Base-by-base conservation (phyloP, 92 coral and sea anemone genomes). In the Ricordea florida region DNA sequence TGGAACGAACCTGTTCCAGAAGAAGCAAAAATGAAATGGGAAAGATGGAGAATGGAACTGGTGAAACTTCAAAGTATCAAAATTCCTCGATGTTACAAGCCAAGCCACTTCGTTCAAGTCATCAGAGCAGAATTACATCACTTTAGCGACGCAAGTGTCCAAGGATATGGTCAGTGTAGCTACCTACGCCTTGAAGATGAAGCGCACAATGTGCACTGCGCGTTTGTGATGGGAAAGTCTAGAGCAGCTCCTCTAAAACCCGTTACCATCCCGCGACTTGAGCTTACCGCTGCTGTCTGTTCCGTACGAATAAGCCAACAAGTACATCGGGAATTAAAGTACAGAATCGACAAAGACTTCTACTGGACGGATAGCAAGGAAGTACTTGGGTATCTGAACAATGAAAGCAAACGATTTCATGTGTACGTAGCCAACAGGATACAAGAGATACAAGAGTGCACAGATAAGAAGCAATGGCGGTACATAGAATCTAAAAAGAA, bases 1-100 rank as follows among this genome's bases (percentile, higher is more conserved):
- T 85, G 89, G 85, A 85, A 84, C 36, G 89, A 84, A 14, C 74
- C 87, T 26, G 53, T 84, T 6, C 85, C 85, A 13, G 52, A 79
- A 6, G 81, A 62, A 4, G 49, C 36, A 11, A 69, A 69, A 56
- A 16, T 53, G 21, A 58, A 68, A 43, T 85, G 90, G 85, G 63
- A 53, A 48, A 63, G 56, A 28, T 78, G 90, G 90, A 58, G 41
- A 46, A 14, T 32, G n/a, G 61, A 74, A 37, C 36, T 74, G 6
- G 7, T 14, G 10, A 14, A 14, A 5, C 27, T 74, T 2, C 70
- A 74, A 61, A 0, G 11, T 38, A 10, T 80, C 5, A 20, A 50
- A 3, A 59, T 70, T 10, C 65, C 79, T 1, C 24, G 72, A 9
- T 80, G 86, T 16, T 80, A 69, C 56, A 70, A 70, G 60, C 86